Percentiles rank a stretch among this genome's conserved stretches.
phyloP scores from a whole-genome alignment of 1,140 invertebrate genomes.

The Ceratitis capitata region DNA sequence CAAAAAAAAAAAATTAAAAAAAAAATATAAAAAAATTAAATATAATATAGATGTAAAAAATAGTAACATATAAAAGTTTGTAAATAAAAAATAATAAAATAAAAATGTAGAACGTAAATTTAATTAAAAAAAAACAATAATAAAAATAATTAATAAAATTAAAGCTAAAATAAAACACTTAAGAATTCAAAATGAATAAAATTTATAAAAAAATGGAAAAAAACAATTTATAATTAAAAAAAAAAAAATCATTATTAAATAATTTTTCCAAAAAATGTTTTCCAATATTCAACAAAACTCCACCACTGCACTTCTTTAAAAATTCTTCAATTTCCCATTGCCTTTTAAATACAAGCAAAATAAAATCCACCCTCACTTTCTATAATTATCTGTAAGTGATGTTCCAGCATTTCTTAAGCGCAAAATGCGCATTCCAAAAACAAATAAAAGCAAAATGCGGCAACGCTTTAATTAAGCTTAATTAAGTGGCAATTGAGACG shows the following conservation, averaged over 20 bases:
- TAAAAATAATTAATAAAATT: neutral
- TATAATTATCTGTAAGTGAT: neutral
- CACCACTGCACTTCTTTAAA: neutral
- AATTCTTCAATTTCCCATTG: neutral
- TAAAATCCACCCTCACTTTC: neutral
- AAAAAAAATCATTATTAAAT: neutral
- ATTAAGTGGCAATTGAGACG: slow-evolving; percentile 36
- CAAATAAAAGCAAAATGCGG: neutral
- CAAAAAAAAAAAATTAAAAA: neutral
- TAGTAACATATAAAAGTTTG: too few relatives aligned
- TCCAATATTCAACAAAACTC: neutral
- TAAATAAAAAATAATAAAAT: too few relatives aligned
- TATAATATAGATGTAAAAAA: too few relatives aligned
- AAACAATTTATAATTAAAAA: neutral
- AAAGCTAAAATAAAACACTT: too few relatives aligned
- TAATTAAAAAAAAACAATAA: neutral
- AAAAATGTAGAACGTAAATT: too few relatives aligned
- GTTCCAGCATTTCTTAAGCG: neutral
- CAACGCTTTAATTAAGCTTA: slow-evolving; percentile 31
- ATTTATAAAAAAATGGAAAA: too few relatives aligned
- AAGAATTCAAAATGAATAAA: too few relatives aligned
- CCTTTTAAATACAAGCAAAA: neutral
- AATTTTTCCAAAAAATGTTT: neutral
- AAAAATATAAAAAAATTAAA: neutral
- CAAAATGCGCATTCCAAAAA: slow-evolving; percentile 14